phyloP scores from a whole-genome alignment of 2,113 vertebrate species.

The Penelope pileata region DNA sequence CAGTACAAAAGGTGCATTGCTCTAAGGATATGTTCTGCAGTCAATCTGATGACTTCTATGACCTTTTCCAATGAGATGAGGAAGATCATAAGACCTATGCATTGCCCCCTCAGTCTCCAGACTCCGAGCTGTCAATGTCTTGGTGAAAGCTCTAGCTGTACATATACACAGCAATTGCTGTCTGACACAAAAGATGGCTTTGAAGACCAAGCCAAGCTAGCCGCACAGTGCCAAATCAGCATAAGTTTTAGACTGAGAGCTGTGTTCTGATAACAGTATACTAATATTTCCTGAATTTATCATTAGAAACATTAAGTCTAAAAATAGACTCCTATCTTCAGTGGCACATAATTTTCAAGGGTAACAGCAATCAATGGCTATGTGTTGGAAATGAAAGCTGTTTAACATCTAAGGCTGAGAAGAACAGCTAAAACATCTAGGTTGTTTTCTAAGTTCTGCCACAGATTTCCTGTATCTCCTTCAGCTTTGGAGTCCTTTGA shows the following conservation, averaged over 20 bases:
- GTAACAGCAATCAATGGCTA: not conserved
- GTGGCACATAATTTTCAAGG: not conserved
- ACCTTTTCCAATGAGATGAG: not conserved
- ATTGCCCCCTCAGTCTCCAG: not conserved
- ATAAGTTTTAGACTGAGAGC: not conserved
- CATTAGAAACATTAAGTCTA: not conserved
- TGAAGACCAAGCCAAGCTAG: conserved; percentile 8
- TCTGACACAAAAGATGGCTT: conserved; percentile 31
- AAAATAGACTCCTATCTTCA: not conserved
- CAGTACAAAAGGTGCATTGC: conserved; percentile 29
- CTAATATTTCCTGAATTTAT: conserved; percentile 3
- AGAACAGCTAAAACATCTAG: not conserved
- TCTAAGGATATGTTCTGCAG: conserved; percentile 19
- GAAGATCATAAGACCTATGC: not conserved
- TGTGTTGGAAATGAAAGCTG: not conserved
- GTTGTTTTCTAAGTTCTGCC: not conserved
- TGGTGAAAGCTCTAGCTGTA: conserved; percentile 28
- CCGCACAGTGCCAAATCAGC: not conserved
- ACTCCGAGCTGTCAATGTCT: not conserved
- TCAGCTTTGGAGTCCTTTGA: not conserved
- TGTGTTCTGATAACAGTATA: not conserved
- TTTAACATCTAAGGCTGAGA: not conserved
- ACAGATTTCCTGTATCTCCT: not conserved
- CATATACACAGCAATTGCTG: not conserved
- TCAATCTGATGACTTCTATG: conserved; percentile 29